Percentiles rank a stretch among this genome's conserved stretches.
These are phyloP conservation scores for Isotomurus palustris DNA, from an alignment of 2,888 invertebrate species.

Conservation along the genomic window DNA sequence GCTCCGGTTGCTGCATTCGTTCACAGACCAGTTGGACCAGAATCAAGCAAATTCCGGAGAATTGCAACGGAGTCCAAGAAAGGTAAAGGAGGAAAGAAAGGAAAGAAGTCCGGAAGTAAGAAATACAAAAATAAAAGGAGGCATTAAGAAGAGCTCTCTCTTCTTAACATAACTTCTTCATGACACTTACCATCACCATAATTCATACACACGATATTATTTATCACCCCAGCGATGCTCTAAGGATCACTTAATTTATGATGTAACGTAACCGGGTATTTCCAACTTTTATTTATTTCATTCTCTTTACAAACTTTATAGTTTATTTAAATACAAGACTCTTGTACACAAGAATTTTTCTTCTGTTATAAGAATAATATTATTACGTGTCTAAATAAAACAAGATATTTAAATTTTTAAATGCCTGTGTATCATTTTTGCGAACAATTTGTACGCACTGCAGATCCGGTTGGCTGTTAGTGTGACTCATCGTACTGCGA, in stretches of 20 bases:
- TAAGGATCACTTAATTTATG: too few species aligned
- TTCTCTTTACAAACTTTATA: too few species aligned
- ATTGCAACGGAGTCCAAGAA: slow-evolving; percentile 1
- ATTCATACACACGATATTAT: too few species aligned
- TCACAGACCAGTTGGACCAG: slow-evolving; percentile 32
- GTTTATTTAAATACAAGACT: too few species aligned
- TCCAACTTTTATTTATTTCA: neutral
- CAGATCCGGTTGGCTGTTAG: too few species aligned
- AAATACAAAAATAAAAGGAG: neutral
- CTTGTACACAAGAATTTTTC: too few species aligned
- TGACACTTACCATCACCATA: too few species aligned
- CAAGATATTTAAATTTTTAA: neutral
- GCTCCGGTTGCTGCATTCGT: slow-evolving; percentile 18
- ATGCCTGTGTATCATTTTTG: too few species aligned
- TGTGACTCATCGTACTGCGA: too few species aligned
- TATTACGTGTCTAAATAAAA: neutral
- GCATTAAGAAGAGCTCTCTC: neutral
- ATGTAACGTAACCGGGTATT: too few species aligned
- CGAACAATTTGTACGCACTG: too few species aligned
- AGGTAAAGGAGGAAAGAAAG: slow-evolving; percentile 1
- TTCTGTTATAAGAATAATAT: neutral
- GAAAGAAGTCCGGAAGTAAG: slow-evolving; percentile 4
- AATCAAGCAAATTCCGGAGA: slow-evolving; percentile 22
- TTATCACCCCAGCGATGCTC: too few species aligned
- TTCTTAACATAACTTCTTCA: neutral